These are phyloP conservation scores for Pheosia tremula DNA, from an alignment of 2,888 invertebrate genomes.

Conservation along the genomic window DNA sequence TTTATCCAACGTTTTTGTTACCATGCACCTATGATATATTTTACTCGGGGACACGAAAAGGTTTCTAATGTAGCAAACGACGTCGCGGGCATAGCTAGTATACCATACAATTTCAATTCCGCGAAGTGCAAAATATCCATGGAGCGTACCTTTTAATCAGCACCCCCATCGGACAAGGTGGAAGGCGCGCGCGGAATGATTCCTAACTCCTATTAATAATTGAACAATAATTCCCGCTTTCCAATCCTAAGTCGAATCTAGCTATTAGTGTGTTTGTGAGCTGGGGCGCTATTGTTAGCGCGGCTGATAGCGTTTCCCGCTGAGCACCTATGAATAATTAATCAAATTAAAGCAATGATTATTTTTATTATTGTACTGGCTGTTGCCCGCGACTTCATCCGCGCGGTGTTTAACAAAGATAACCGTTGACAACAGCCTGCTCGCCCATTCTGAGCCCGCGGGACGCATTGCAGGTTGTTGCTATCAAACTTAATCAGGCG, in stretches of 20 bases:
- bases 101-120: background rate
- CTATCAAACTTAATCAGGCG: too few relatives aligned
- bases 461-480: too few relatives aligned
- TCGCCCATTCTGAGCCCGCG: too few relatives aligned
- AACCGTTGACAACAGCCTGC: too few relatives aligned
- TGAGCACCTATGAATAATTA: background rate
- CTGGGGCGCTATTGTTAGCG: constrained; percentile 9
- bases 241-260: constrained; percentile 34
- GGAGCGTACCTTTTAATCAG: background rate
- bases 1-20: too few relatives aligned
- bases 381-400: too few relatives aligned
- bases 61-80: too few relatives aligned
- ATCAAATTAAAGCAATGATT: background rate
- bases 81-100: background rate
- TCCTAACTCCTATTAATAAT: constrained; percentile 33
- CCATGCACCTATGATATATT: too few relatives aligned
- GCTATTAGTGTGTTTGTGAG: constrained; percentile 21
- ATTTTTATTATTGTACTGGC: too few relatives aligned
- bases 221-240: constrained; percentile 40
- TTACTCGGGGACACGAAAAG: too few relatives aligned
- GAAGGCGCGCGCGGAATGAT: constrained; percentile 20
- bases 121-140: constrained; percentile 1
- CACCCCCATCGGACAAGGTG: constrained; percentile 1
- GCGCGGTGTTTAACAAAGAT: too few relatives aligned
- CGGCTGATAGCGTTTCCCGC: background rate